Conservation (phyloP, 23 tunicate species). For the Trididemnum nubilum region DNA sequence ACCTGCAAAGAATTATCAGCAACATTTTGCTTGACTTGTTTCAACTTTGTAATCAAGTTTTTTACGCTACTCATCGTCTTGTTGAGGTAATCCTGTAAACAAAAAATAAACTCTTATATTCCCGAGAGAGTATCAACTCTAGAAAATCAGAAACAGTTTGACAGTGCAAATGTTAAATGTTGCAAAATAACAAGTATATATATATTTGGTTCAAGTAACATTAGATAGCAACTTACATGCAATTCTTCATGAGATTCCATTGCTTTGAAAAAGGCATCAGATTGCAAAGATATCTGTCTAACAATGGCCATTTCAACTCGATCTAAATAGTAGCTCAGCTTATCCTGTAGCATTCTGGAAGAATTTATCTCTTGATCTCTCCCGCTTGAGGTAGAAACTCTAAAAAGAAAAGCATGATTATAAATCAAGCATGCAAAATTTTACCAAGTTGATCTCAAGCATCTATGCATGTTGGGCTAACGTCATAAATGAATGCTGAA, state of each 20-base stretch:
- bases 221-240: slow-evolving; percentile 45
- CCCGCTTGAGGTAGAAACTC: background rate
- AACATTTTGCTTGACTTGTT: slow-evolving; percentile 34
- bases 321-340: slow-evolving; percentile 81
- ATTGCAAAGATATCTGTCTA: slow-evolving; percentile 80
- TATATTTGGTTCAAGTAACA: background rate
- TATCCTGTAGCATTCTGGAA: slow-evolving; percentile 75
- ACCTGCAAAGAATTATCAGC: slow-evolving; percentile 49
- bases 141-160: background rate
- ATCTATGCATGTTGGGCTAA: too few relatives aligned
- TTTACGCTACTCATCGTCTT: slow-evolving; percentile 41
- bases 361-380: slow-evolving; percentile 30
- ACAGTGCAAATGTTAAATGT: background rate
- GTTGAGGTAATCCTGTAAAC: slow-evolving; percentile 37
- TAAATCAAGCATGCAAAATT: background rate
- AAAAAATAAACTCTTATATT: slow-evolving; percentile 24
- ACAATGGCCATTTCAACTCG: slow-evolving; percentile 87
- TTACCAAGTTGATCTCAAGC: background rate
- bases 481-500: too few relatives aligned
- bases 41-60: slow-evolving; percentile 24
- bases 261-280: slow-evolving; percentile 88
- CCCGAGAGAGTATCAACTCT: too few relatives aligned
- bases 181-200: background rate
- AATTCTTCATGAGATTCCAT: slow-evolving; percentile 87
- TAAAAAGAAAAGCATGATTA: background rate